Conservation (phyloP, 2,113 vertebrate species). For the Mobula birostris region DNA sequence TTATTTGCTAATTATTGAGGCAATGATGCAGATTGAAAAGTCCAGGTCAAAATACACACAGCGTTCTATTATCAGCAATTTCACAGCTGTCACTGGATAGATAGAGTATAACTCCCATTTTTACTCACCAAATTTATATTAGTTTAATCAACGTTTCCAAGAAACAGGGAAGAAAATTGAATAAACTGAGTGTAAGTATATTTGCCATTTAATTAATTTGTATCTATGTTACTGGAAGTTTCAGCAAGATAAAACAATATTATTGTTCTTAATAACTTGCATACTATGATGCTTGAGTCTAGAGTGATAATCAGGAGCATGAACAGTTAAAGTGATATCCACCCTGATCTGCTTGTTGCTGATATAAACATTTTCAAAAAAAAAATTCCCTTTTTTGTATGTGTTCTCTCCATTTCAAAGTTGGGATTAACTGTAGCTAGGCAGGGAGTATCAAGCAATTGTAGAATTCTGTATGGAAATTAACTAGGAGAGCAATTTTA, state of each 20-base stretch:
- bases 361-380: not conserved
- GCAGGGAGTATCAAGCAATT: not conserved
- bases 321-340: not conserved
- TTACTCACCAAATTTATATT: not conserved
- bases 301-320: not conserved
- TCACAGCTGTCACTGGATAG: not conserved
- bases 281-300: not conserved
- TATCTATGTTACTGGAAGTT: not conserved
- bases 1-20: too few species aligned
- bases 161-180: not conserved
- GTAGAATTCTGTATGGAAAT: not conserved
- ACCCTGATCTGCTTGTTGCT: not conserved
- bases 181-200: not conserved
- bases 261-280: not conserved
- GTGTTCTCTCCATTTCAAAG: not conserved
- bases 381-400: not conserved
- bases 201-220: not conserved
- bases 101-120: not conserved
- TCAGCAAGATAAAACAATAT: not conserved
- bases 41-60: too few species aligned
- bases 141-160: not conserved
- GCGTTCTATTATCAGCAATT: too few species aligned
- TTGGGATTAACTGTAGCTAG: not conserved
- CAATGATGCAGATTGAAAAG: too few species aligned
- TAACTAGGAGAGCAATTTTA: not conserved